Percentiles rank a stretch among this genome's conserved stretches.
Conservation (phyloP, 1,140 invertebrate genomes). For the Fopius arisanus region DNA sequence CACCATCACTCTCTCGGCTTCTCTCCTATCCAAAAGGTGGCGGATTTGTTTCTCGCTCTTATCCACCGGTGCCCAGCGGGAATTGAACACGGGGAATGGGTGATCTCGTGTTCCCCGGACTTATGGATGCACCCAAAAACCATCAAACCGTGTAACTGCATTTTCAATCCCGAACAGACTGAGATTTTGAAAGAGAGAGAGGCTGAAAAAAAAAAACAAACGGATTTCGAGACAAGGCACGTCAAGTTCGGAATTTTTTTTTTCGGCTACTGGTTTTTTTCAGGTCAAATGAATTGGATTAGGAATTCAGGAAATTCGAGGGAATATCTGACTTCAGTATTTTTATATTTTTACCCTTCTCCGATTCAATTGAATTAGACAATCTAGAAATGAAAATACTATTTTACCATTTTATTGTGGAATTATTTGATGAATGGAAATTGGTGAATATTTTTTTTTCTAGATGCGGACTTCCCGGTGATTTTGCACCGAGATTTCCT, state of each 20-base stretch:
- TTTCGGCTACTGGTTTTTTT: neutral
- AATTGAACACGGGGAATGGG: neutral
- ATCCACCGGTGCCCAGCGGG: slow-evolving; percentile 2
- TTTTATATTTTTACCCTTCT: no score
- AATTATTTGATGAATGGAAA: no score
- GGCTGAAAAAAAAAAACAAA: slow-evolving; percentile 2
- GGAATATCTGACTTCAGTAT: no score
- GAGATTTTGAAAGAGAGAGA: neutral
- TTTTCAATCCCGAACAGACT: neutral
- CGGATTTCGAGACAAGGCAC: neutral
- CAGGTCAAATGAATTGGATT: slow-evolving; percentile 4
- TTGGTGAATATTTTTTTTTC: neutral
- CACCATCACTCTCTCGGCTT: slow-evolving; percentile 47
- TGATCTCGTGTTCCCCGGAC: neutral
- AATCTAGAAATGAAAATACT: no score
- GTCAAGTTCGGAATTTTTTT: neutral
- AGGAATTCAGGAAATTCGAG: neutral
- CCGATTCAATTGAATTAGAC: no score
- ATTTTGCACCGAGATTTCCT: neutral
- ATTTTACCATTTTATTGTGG: no score
- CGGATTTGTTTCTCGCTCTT: slow-evolving; percentile 54
- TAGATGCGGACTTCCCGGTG: neutral
- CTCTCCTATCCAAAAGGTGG: slow-evolving; percentile 52
- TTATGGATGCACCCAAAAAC: slow-evolving; percentile 3
- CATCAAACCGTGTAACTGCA: slow-evolving; percentile 4